Evolutionary conservation across 2,113 vertebrate species (phyloP).

Genomic region (Cynopterus brachyotis): DNA sequence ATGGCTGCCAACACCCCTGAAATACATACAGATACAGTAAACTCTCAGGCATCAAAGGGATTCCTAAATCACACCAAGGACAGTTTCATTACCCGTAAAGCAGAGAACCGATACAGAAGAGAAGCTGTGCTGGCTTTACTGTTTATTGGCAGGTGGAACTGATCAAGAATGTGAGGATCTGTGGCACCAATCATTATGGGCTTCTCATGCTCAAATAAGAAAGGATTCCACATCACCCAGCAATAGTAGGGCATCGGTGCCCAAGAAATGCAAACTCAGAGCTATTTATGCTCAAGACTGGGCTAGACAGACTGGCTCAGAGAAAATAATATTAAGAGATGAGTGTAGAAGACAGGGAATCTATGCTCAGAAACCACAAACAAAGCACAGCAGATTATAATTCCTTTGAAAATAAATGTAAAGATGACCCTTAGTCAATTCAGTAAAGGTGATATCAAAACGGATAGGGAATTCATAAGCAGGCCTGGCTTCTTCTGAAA

Average conservation of each 20-base stretch:
- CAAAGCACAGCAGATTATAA: not conserved
- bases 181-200: slow-evolving; percentile 64
- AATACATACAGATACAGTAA: slow-evolving; percentile 72
- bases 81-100: slow-evolving; percentile 76
- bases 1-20: slow-evolving; percentile 57
- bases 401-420: slow-evolving; percentile 27
- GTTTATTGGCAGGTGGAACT: slow-evolving; percentile 78
- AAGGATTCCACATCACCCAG: slow-evolving; percentile 68
- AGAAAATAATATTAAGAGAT: slow-evolving; percentile 36
- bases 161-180: slow-evolving; percentile 78
- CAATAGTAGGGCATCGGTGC: not conserved
- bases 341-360: slow-evolving; percentile 12
- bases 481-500: slow-evolving; percentile 20
- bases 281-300: slow-evolving; percentile 7
- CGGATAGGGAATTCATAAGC: not conserved
- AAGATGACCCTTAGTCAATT: slow-evolving; percentile 10
- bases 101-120: slow-evolving; percentile 73
- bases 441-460: not conserved
- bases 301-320: slow-evolving; percentile 44
- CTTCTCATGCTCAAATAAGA: slow-evolving; percentile 65
- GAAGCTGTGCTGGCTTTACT: slow-evolving; percentile 57
- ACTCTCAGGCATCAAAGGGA: slow-evolving; percentile 75
- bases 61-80: slow-evolving; percentile 74
- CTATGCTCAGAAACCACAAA: slow-evolving; percentile 30
- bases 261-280: slow-evolving; percentile 20